Evolutionary conservation across 2,113 vertebrate genomes (phyloP).

Genomic region (Sander lucioperca): DNA sequence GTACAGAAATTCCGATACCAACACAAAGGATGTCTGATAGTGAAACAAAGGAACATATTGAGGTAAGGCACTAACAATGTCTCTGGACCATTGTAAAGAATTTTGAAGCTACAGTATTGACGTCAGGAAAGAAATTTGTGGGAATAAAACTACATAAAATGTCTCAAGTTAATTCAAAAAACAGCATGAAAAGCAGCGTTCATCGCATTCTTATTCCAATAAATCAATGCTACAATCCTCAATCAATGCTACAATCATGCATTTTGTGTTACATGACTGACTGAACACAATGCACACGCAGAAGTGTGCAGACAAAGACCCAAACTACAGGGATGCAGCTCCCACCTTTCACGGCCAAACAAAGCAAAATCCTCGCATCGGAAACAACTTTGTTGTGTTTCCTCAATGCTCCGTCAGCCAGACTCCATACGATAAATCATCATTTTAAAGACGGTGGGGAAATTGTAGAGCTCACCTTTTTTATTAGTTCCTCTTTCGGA

Average conservation of each 20-base stretch:
- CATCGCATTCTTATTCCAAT: not conserved
- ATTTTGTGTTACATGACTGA: not conserved
- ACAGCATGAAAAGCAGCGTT: not conserved
- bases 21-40: constrained; percentile 21
- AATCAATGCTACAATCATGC: not conserved
- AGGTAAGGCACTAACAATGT: not conserved
- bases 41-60: not conserved
- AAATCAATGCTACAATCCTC: not conserved
- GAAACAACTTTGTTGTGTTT: constrained; percentile 53
- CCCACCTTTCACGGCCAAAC: constrained; percentile 7
- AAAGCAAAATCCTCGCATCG: not conserved
- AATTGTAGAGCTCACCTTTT: constrained; percentile 41
- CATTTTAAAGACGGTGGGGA: not conserved
- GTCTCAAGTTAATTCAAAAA: not conserved
- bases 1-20: not conserved
- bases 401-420: not conserved
- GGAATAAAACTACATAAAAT: not conserved
- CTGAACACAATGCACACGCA: constrained; percentile 1
- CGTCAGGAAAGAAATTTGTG: not conserved
- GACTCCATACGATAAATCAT: not conserved
- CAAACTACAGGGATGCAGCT: constrained; percentile 33
- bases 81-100: not conserved
- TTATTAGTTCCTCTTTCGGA: constrained; percentile 3
- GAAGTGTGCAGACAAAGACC: constrained; percentile 56
- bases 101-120: not conserved